These are phyloP conservation scores for Caenorhabditis uteleia DNA, from an alignment of 2,888 invertebrate genomes.

Conservation along the genomic window DNA sequence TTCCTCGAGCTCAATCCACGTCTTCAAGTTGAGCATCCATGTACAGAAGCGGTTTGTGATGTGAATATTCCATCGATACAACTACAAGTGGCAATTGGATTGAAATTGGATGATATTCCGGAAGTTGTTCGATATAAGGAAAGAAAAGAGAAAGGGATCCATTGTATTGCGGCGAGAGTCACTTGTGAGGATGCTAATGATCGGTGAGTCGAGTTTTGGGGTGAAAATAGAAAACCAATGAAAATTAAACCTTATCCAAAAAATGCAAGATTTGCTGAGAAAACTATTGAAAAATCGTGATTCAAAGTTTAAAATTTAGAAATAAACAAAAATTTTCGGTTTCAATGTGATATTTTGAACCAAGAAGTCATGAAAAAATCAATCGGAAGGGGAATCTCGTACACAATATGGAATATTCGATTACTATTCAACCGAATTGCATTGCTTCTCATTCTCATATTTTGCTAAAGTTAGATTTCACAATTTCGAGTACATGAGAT, in stretches of 20 bases:
- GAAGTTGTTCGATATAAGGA: conserved; percentile 9
- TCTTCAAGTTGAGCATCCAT: conserved; percentile 95
- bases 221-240: neutral
- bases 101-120: conserved; percentile 9
- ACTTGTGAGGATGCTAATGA: conserved; percentile 81
- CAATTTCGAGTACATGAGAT: too few species aligned
- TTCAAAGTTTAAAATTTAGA: too few species aligned
- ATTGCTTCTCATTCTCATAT: too few species aligned
- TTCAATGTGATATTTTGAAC: too few species aligned
- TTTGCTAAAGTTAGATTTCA: too few species aligned
- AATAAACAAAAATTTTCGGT: too few species aligned
- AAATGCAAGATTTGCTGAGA: too few species aligned
- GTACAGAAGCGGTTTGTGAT: conserved; percentile 98
- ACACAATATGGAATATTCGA: too few species aligned
- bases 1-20: conserved; percentile 97
- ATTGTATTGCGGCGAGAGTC: conserved; percentile 85
- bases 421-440: too few species aligned
- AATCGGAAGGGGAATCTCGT: too few species aligned
- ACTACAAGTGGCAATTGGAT: conserved; percentile 98
- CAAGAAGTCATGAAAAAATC: too few species aligned
- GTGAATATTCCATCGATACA: conserved; percentile 97
- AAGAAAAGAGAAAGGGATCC: conserved; percentile 7
- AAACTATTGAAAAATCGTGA: too few species aligned
- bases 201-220: neutral
- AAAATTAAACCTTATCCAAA: neutral